Percentiles rank a stretch among this genome's conserved stretches.
phyloP scores from a whole-genome alignment of 2,888 invertebrate species.

The Cerastis leucographa region DNA sequence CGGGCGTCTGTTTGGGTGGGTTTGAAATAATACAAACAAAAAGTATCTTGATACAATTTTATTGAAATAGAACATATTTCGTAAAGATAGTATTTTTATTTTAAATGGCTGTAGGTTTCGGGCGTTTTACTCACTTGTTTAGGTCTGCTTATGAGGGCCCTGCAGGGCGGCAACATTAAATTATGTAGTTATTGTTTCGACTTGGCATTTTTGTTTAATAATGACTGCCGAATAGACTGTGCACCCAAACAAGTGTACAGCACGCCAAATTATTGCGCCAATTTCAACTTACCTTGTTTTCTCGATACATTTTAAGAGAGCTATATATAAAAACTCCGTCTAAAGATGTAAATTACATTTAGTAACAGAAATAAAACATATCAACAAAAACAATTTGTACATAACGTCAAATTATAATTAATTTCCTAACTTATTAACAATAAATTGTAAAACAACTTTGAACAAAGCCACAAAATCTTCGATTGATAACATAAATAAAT shows the following conservation, averaged over 20 bases:
- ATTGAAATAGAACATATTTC: conserved; percentile 58
- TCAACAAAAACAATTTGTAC: conserved; percentile 67
- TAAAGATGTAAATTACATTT: conserved; percentile 48
- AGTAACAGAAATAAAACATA: conserved; percentile 66
- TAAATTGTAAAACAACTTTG: conserved; percentile 49
- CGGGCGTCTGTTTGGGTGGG: background rate
- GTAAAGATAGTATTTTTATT: conserved; percentile 30
- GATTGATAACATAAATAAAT: conserved; percentile 40
- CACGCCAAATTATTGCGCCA: conserved; percentile 18
- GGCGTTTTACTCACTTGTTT: background rate
- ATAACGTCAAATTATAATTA: conserved; percentile 61
- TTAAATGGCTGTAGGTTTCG: conserved; percentile 8
- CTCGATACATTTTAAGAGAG: conserved; percentile 44
- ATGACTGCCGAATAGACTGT: conserved; percentile 3
- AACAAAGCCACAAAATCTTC: conserved; percentile 46
- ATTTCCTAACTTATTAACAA: conserved; percentile 45
- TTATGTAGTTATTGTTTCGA: background rate
- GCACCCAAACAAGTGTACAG: background rate
- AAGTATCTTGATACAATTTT: conserved; percentile 49
- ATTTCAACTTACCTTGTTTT: conserved; percentile 35
- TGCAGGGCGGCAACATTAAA: background rate
- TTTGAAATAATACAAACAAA: background rate
- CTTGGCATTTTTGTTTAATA: background rate
- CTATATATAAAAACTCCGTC: conserved; percentile 32
- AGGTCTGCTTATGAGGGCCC: background rate